Base-by-base conservation (phyloP, 2,113 vertebrate species). In the Gasterosteus aculeatus region DNA sequence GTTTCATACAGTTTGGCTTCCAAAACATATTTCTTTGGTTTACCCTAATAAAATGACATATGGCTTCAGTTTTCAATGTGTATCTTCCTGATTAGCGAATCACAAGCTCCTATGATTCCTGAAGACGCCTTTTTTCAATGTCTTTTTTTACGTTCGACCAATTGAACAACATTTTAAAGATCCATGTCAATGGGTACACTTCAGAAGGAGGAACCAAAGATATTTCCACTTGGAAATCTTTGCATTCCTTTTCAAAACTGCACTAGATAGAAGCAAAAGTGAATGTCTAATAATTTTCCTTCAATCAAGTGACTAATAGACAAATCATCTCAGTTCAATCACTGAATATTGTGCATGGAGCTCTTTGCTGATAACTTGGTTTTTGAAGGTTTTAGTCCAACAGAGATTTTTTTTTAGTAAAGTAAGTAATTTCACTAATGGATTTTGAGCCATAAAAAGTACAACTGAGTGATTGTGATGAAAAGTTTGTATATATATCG, bases 1-100 rank as follows among this genome's bases (percentile, higher is more conserved):
- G 41, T 72, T 68, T 22, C 35, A 59, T 62, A 35, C 19, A 61
- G 51, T 82, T 39, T 53, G 41, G 22, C 53, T 67, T 8, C 49
- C 49, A 4, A 22, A 61, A 67, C 22, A 41, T 22, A 38, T 44
- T 60, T 60, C 14, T 61, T 76, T 65, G 10, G 59, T 72, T 10
- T 62, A 15, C 7, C 12, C 26, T 19, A 5, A 22, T 44, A 15
- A 7, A 74, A 46, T 63, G 11, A 65, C 58, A 63, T 42, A 35
- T 18, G 2, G 7, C 59, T 73, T 57, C 14, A 26, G 6, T 19
- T 74, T 49, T 69, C 12, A 68, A 19, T 18, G 0, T 26, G 69
- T 42, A 12, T 44, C 44, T 35, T 51, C 4, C 42, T 9, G 22
- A 22, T 31, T 19, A 42, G 10, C 1, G 3, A 16, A 38, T 11